A percentile compares a stretch with the other conserved stretches of the same genome.
phyloP scores from a whole-genome alignment of 2,797 vertebrate species.

The Buceros bicornis region DNA sequence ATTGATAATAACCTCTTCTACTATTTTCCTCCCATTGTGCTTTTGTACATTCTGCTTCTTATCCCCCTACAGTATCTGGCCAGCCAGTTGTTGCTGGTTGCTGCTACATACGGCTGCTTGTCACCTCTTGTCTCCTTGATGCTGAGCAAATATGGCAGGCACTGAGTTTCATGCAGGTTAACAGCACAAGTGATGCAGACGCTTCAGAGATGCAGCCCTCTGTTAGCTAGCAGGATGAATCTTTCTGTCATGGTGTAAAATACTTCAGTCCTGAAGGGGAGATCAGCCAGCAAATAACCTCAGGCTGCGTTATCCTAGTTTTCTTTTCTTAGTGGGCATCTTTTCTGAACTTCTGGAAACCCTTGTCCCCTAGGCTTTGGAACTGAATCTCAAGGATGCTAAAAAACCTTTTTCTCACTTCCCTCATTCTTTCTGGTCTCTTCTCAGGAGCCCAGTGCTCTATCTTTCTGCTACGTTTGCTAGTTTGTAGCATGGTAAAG shows the following conservation, averaged over 20 bases:
- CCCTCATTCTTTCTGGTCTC: neutral
- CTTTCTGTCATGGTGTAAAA: neutral
- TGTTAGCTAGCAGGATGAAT: neutral
- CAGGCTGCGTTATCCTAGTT: neutral
- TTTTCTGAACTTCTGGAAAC: neutral
- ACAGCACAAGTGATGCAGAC: neutral
- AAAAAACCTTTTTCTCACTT: neutral
- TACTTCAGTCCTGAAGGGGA: neutral
- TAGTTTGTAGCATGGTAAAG: neutral
- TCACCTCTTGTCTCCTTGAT: neutral
- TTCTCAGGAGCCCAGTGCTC: neutral
- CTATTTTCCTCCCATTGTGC: accelerated
- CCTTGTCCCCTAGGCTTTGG: neutral
- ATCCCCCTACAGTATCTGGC: neutral
- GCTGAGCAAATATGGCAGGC: neutral
- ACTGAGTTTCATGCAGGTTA: neutral
- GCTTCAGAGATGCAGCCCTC: neutral
- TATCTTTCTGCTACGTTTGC: neutral
- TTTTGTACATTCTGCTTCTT: neutral
- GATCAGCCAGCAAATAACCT: neutral
- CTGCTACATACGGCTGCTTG: neutral
- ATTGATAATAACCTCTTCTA: neutral
- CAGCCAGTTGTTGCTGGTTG: neutral
- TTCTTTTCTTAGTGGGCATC: neutral
- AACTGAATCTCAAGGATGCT: neutral